Percentiles rank a stretch among this genome's conserved stretches.
Evolutionary conservation across 2,797 vertebrate species (phyloP).

Genomic region (Aldrovandia affinis): DNA sequence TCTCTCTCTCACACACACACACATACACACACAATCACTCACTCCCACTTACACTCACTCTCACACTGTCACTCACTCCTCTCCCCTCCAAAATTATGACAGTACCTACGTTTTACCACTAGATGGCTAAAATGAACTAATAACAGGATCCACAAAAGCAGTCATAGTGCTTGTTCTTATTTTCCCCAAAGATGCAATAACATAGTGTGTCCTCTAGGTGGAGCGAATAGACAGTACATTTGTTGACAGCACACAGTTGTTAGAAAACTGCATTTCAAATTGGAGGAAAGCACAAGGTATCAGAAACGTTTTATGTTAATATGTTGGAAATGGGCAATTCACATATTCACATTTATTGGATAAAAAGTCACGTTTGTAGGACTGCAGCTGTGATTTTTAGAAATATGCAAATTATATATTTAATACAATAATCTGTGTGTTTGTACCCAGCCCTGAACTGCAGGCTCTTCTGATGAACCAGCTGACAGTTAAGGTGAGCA

Average conservation of each 20-base stretch:
- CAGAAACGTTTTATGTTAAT: neutral
- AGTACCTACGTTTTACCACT: no score
- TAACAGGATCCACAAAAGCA: neutral
- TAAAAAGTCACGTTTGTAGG: no score
- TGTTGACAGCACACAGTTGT: neutral
- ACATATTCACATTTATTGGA: neutral
- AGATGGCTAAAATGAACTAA: neutral
- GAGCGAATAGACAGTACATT: neutral
- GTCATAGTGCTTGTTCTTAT: no score
- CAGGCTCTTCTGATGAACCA: constrained; percentile 97
- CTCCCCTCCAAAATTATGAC: no score
- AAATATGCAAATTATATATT: neutral
- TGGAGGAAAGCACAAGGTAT: neutral
- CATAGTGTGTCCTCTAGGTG: constrained; percentile 30
- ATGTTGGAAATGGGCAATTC: neutral
- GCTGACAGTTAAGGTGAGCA: constrained; percentile 91
- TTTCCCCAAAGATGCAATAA: neutral
- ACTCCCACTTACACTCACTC: no score
- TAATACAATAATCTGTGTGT: constrained; percentile 32
- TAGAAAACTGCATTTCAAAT: neutral
- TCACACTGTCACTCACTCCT: no score
- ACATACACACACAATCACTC: no score
- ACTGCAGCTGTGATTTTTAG: no score
- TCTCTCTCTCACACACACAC: no score
- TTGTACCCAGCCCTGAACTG: constrained; percentile 83